phyloP scores from a whole-genome alignment of 2,888 invertebrate species.

The Chloroclysta siterata region DNA sequence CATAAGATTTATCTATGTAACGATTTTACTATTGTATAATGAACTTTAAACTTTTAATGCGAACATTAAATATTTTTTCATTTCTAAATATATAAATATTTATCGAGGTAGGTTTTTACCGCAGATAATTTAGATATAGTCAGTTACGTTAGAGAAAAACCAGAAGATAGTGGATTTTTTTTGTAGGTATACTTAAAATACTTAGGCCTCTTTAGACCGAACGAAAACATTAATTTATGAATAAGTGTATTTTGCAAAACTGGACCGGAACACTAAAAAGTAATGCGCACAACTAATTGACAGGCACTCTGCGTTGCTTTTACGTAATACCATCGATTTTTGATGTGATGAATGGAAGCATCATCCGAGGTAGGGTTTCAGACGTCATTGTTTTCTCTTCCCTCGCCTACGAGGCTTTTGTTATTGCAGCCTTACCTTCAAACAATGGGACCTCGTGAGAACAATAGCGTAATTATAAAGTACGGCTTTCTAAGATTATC shows the following conservation, averaged over 20 bases:
- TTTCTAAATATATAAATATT: too few species aligned
- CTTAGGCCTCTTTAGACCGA: too few species aligned
- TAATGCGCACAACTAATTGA: slow-evolving; percentile 16
- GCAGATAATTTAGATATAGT: too few species aligned
- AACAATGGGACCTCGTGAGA: slow-evolving; percentile 71
- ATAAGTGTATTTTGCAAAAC: not conserved
- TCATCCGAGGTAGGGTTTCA: slow-evolving; percentile 61
- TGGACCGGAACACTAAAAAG: slow-evolving; percentile 1
- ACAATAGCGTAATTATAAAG: slow-evolving; percentile 79
- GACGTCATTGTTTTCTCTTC: slow-evolving; percentile 79
- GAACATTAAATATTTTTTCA: too few species aligned
- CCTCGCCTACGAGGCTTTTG: slow-evolving; percentile 66
- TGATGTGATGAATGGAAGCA: slow-evolving; percentile 63
- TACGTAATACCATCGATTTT: slow-evolving; percentile 55
- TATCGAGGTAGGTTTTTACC: too few species aligned
- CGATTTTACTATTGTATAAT: too few species aligned
- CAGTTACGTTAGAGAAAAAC: too few species aligned
- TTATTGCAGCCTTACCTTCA: slow-evolving; percentile 68
- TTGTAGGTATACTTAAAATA: too few species aligned
- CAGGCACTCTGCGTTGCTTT: slow-evolving; percentile 20
- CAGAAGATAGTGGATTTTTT: too few species aligned
- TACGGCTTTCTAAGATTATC: slow-evolving; percentile 63
- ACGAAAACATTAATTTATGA: not conserved
- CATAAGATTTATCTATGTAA: too few species aligned
- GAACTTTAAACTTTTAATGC: too few species aligned